These are phyloP conservation scores for Drosophila birchii DNA, from an alignment of 2,888 invertebrate genomes.

Conservation along the genomic window DNA sequence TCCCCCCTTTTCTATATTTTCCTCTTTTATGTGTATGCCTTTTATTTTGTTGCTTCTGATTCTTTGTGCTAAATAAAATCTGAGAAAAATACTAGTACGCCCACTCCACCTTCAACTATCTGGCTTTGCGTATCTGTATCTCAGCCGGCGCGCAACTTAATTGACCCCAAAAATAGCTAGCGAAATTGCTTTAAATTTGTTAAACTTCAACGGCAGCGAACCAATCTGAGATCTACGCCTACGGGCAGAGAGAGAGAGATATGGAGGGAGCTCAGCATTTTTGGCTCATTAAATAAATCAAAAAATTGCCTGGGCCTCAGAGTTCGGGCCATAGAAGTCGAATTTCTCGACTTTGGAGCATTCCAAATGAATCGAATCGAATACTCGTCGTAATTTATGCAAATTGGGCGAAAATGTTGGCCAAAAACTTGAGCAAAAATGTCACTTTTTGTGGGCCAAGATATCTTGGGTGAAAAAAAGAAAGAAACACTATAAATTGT, in stretches of 20 bases:
- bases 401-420: slow-evolving; percentile 48
- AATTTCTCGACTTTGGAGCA: slow-evolving; percentile 47
- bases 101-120: slow-evolving; percentile 20
- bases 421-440: slow-evolving; percentile 38
- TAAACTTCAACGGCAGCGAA: slow-evolving; percentile 52
- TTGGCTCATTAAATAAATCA: slow-evolving; percentile 76
- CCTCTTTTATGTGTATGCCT: slow-evolving; percentile 14
- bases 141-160: slow-evolving; percentile 49
- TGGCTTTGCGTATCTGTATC: slow-evolving; percentile 4
- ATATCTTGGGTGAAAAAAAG: slow-evolving; percentile 13
- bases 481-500: slow-evolving; percentile 10
- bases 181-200: slow-evolving; percentile 70
- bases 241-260: slow-evolving; percentile 30
- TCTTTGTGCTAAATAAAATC: slow-evolving; percentile 18
- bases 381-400: slow-evolving; percentile 44
- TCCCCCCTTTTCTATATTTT: neutral
- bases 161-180: slow-evolving; percentile 69
- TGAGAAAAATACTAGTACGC: slow-evolving; percentile 22
- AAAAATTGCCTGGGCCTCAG: slow-evolving; percentile 53
- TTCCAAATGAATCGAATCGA: slow-evolving; percentile 42
- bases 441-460: slow-evolving; percentile 22
- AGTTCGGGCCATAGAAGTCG: slow-evolving; percentile 61
- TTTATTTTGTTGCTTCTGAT: slow-evolving; percentile 18
- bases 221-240: slow-evolving; percentile 51
- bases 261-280: slow-evolving; percentile 50